Evolutionary conservation across 1,140 invertebrate genomes (phyloP).

Genomic region (Teleopsis dalmanni): DNA sequence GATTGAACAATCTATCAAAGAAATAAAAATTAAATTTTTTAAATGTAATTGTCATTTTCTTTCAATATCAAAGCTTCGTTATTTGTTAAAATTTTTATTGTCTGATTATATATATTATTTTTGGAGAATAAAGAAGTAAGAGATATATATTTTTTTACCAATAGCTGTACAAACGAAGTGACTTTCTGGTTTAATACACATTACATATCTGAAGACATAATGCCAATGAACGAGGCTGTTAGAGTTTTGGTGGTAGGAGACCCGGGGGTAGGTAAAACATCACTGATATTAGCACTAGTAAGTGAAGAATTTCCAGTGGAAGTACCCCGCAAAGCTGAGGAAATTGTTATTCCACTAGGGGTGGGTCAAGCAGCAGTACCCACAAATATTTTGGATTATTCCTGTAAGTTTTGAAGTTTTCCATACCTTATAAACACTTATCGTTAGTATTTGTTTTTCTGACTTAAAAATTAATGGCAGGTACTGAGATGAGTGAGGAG

Average conservation of each 20-base stretch:
- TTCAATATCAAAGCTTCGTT: too few species aligned
- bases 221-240: conserved; percentile 64
- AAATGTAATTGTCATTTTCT: too few species aligned
- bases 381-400: conserved; percentile 97
- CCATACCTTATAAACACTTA: conserved; percentile 1
- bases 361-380: conserved; percentile 96
- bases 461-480: too few species aligned
- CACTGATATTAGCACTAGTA: conserved; percentile 89
- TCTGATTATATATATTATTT: too few species aligned
- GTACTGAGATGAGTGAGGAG: conserved; percentile 80
- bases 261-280: conserved; percentile 92
- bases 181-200: too few species aligned
- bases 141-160: too few species aligned
- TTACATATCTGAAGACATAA: too few species aligned
- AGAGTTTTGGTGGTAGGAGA: conserved; percentile 88
- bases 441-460: conserved; percentile 29
- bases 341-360: conserved; percentile 96
- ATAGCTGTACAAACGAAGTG: too few species aligned
- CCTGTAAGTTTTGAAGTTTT: conserved; percentile 52
- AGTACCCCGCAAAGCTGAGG: conserved; percentile 92
- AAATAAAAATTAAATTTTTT: too few species aligned
- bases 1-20: too few species aligned
- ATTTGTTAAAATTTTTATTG: too few species aligned
- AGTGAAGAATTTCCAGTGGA: conserved; percentile 97
- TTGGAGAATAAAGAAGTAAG: too few species aligned